Conservation (phyloP, 2,113 vertebrate species). For the Hymenochirus boettgeri region DNA sequence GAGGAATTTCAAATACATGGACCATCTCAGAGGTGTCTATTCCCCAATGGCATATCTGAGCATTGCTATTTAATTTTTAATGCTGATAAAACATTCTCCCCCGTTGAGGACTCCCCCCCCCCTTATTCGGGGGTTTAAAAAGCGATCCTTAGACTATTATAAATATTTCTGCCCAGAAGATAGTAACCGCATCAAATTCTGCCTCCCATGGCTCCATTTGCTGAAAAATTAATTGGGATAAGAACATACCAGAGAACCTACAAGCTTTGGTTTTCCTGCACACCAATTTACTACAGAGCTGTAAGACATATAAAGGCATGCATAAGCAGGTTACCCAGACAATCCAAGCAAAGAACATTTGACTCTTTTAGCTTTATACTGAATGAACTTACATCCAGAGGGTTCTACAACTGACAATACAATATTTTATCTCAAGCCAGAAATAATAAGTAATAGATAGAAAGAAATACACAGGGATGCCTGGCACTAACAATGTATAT, state of each 20-base stretch:
- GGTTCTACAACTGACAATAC: too few species aligned
- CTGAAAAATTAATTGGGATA: conserved; percentile 37
- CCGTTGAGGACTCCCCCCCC: conserved; percentile 10
- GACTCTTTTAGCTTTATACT: not conserved
- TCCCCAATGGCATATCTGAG: conserved; percentile 38
- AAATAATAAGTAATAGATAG: too few species aligned
- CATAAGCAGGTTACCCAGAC: conserved; percentile 25
- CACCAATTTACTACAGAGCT: conserved; percentile 31
- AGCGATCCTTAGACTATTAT: conserved; percentile 39
- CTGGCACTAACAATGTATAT: too few species aligned
- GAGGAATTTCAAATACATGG: conserved; percentile 35
- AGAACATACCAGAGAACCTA: conserved; percentile 21
- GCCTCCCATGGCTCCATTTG: conserved; percentile 24
- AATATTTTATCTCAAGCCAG: too few species aligned
- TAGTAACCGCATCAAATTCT: conserved; percentile 34
- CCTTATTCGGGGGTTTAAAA: conserved; percentile 26
- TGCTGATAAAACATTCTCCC: conserved; percentile 24
- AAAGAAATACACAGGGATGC: too few species aligned
- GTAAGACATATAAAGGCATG: conserved; percentile 21
- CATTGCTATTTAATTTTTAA: conserved; percentile 33
- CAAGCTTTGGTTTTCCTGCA: conserved; percentile 30
- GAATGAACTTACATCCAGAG: conserved; percentile 20
- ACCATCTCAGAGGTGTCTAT: conserved; percentile 31
- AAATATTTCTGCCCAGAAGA: conserved; percentile 34
- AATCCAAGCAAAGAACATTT: conserved; percentile 3